Evolutionary conservation across 1,140 invertebrate genomes (phyloP), one percentile per base, ranked within the genome.

Genomic region (Lordiphosa mommai): DNA sequence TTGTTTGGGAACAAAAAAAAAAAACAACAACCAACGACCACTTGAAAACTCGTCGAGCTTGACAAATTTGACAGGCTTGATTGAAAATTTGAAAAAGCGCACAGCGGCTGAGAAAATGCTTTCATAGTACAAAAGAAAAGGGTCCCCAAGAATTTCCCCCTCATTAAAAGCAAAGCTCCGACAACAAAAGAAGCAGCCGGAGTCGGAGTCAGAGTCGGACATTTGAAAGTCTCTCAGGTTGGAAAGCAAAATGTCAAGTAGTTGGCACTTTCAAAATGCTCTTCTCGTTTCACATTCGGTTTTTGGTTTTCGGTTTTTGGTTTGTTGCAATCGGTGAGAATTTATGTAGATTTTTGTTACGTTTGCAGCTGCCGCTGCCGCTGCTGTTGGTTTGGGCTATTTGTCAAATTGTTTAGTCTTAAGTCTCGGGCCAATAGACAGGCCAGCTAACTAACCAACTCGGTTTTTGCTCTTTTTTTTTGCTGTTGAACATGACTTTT

Each of bases 341-440:
- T 86, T 86, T 86, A 86, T 86, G 80, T 80, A 70, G 69, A 72
- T 70, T 84, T 84, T 70, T 29, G 23, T 36, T 30, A 23, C 32
- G 23, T 61, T 48, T 16, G 32, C 52, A 40, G 40, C 30, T 23
- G 2, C 12, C n/a, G 3, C 40, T 29, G 27, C 46, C 38, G 41
- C 32, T 23, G 49, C 47, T 20, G 52, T 41, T 38, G 41, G 41
- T 32, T 44, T 16, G 36, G 53, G 68, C 72, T 61, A 82, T 86
- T 86, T 87, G 84, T 87, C 77, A 87, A 87, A 65, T 77, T 80
- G 84, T 87, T 79, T 80, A 85, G 79, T 65, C 85, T 84, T 87
- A 80, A 76, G 67, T 64, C 50, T 51, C 61, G 67, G 67, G 63
- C 63, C 71, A 71, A 80, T 87, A 87, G 85, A 87, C 85, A 85